These are phyloP conservation scores for Physella acuta DNA, from an alignment of 1,140 invertebrate species.

Conservation along the genomic window DNA sequence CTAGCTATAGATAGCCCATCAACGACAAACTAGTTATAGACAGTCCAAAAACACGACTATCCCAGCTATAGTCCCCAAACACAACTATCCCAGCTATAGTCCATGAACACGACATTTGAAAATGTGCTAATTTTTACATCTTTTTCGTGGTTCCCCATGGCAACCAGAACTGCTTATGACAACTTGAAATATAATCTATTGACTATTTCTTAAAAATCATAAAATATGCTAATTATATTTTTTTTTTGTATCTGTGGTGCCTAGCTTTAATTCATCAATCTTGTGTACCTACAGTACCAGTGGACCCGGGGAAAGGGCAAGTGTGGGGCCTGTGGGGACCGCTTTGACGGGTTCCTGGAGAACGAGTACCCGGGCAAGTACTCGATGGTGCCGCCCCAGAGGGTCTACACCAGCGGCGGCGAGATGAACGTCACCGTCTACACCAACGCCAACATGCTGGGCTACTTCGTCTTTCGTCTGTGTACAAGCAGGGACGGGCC, in stretches of 20 bases:
- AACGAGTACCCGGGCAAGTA: conserved; percentile 39
- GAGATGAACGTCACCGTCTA: conserved; percentile 38
- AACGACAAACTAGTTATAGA: too few relatives aligned
- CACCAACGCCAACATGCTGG: conserved; percentile 34
- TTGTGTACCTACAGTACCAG: conserved; percentile 32
- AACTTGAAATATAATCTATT: too few relatives aligned
- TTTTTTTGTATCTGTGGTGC: conserved; percentile 26
- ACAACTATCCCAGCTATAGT: too few relatives aligned
- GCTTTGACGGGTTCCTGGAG: conserved; percentile 28
- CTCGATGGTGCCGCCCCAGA: conserved; percentile 31
- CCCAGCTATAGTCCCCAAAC: too few relatives aligned
- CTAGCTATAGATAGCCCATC: too few relatives aligned
- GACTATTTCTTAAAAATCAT: too few relatives aligned
- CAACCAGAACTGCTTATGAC: too few relatives aligned
- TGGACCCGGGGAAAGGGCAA: conserved; percentile 35
- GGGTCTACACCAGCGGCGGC: conserved; percentile 36
- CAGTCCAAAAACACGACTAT: too few relatives aligned
- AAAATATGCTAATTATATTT: neutral
- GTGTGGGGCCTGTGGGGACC: conserved; percentile 62
- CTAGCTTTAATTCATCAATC: too few relatives aligned
- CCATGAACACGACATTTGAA: too few relatives aligned
- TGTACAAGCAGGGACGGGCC: conserved; percentile 53
- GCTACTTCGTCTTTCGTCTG: conserved; percentile 45
- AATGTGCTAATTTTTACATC: too few relatives aligned
- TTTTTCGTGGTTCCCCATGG: too few relatives aligned